Base-by-base conservation (phyloP, 53 echinoderm and acorn worm species). In the Actinopyga echinites region DNA sequence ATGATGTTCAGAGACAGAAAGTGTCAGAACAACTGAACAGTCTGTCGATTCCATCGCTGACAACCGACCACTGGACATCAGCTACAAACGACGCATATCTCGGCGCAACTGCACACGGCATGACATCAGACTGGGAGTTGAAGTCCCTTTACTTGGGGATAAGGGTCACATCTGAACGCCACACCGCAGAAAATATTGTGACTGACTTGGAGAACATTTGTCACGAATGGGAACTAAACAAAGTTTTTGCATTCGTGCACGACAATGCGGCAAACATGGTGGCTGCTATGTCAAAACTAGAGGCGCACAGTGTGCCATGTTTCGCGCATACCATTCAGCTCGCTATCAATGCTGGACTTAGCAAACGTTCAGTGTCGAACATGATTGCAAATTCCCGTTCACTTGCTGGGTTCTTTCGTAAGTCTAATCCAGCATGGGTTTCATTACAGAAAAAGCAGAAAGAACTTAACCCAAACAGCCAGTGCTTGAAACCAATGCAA, bases 1-100 rank as follows among this genome's bases (percentile, higher is more conserved):
- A 58, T 58, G 59, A 58, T 58, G 59, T 58, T 58, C 59, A 58
- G 26, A 4, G 59, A 3, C 59, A 58, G n/a, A 58, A 58, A 9
- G 26, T 23, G 3, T 23, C 8, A 26, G 59, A 58, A 26, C 12
- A 55, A 55, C 26, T 58, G 4, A 26, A 26, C 3, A 9, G 8
- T 58, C 59, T 58, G 4, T 58, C 59, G 5, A 58, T 58, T 9
- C 22, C 8, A 5, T 58, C 86, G 1, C 52, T 82, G 5, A 90
- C 86, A 17, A 86, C 86, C 2, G 83, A 86, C 63, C 85, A 85
- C 82, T 90, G 86, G 90, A 86, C 90, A 20, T 86, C 82, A 4
- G 58, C 42, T 12, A 54, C 38, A 31, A 80, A 85, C 20, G 74
- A 85, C 29, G 89, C 84, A 0, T 89, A 74, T 21, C 85, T 86